phyloP scores from a whole-genome alignment of 2,888 invertebrate species.

The Stictocephala bisonia region DNA sequence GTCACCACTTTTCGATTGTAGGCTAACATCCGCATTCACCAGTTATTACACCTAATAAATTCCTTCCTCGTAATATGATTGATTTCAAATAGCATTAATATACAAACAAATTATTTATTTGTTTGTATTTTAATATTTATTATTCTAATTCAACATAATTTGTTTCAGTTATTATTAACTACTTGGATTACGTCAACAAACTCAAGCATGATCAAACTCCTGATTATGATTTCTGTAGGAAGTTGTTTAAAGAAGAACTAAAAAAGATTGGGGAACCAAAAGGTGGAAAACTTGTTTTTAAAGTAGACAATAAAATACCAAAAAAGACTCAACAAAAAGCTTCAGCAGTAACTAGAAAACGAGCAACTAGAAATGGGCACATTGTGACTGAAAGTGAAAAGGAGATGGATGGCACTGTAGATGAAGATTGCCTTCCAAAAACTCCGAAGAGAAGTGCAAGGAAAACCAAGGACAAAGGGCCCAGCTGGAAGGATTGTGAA shows the following conservation, averaged over 20 bases:
- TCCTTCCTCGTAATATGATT: too few relatives aligned
- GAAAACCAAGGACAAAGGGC: conserved; percentile 3
- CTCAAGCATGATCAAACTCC: conserved; percentile 78
- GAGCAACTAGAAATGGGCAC: conserved; percentile 20
- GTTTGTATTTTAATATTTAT: too few relatives aligned
- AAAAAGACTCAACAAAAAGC: conserved; percentile 47
- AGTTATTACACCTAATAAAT: too few relatives aligned
- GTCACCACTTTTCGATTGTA: too few relatives aligned
- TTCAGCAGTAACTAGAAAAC: conserved; percentile 36
- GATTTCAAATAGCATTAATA: too few relatives aligned
- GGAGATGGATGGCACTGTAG: conserved; percentile 10
- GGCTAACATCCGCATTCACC: too few relatives aligned
- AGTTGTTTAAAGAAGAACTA: conserved; percentile 74
- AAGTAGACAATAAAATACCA: conserved; percentile 55
- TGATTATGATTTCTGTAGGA: conserved; percentile 78
- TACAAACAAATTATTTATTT: too few relatives aligned
- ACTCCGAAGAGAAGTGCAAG: not conserved
- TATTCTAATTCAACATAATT: too few relatives aligned
- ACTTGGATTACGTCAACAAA: conserved; percentile 74
- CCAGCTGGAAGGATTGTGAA: conserved; percentile 54
- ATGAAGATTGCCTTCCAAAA: not conserved
- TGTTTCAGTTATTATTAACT: conserved; percentile 73
- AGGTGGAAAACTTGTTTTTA: conserved; percentile 72
- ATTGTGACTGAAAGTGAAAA: conserved; percentile 5
- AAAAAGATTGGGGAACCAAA: conserved; percentile 69